Evolutionary conservation across 1,140 invertebrate species (phyloP), one percentile per base, ranked within the genome.

Genomic region (Chionoecetes opilio): DNA sequence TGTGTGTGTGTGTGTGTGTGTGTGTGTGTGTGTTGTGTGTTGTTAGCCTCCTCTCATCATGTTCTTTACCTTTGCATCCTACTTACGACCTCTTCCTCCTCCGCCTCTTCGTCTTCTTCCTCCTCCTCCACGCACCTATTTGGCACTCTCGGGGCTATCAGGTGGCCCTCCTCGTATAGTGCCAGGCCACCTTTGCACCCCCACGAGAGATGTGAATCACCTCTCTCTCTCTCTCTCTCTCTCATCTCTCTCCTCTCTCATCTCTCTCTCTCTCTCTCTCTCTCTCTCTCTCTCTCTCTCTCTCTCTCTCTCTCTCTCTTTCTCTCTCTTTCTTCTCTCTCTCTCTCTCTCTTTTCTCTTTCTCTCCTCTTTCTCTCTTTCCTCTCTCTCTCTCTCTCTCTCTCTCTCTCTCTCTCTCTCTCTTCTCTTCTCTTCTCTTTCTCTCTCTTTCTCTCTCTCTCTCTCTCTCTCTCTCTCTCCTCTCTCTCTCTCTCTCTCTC

Each of bases 91-190:
- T 63, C 75, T 11, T n/a, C 85, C 85, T 87, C 85, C 88, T 29
- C 41, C 35, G 5, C 88, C 88, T 53, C 88, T 29, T n/a, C 26
- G 26, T 53, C 89, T 31, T 53, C 38, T 21, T 34, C 38, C 89
- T 53, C 37, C 53, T 26, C 41, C 41, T 53, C 38, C 53, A 31
- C 34, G 32, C 86, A 88, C 88, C 38, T 38, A 38, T 37, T 90
- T 90, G 88, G 88, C 88, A 38, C 88, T 90, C 37, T 17, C 3
- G 9, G 29, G 88, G 88, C 88, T 90, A 90, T 90, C 88, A 90
- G 88, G 88, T 90, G 88, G 88, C 88, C 29, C 88, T 90, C 29
- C 17, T 11, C 17, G 17, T 17, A 17, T 87, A 87, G 34, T 87
- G 85, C 37, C 85, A 87, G 63, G n/a, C n/a, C 63, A 26, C 21